Evolutionary conservation across 2,797 vertebrate genomes (phyloP), one percentile per base, ranked within the genome.

Genomic region (Bradypus variegatus): DNA sequence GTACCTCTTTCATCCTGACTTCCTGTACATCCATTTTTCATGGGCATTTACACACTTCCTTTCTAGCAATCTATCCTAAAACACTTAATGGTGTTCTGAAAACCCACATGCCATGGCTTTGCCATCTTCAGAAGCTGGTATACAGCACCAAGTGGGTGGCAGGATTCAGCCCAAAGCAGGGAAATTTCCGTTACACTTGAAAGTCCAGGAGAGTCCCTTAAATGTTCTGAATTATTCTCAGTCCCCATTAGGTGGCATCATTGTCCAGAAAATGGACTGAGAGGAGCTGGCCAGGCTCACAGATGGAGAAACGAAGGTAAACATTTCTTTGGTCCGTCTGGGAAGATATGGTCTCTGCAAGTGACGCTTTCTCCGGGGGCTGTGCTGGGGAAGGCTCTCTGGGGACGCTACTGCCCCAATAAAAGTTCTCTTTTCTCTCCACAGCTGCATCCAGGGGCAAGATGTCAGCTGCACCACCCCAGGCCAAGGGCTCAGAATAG

Each of bases 161-260:
- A 87, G 65, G 45, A 41, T 69, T 29, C 89, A 89, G 69, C 3
- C 82, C 33, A 53, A 69, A 87, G 65, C 29, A 72, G 65, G 38
- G 55, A 86, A 79, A 53, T 0, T 2, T 29, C 65, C 45, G 33
- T 83, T 83, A 6, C 19, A 76, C 78, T 64, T n/a, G 62, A 58
- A 94, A 76, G 79, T 45, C 38, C 31, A 88, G 60, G 36, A 9
- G 38, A 69, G 13, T 84, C 79, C 27, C 7, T 21, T 53, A 81
- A 73, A 84, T n/a, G 58, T 14, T 15, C 5, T 21, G 60, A 70
- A 29, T 86, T 75, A 82, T 13, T 62, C 58, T 0, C 13, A 12
- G 70, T 53, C 31, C 29, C 85, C 93, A 62, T 84, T 77, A 94
- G 93, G 79, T 88, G 93, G 93, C 85, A 72, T 15, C 79, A 29